A percentile compares a stretch with the other conserved stretches of the same genome.
phyloP scores from a whole-genome alignment of 2,113 vertebrate species.

The Chionis minor region DNA sequence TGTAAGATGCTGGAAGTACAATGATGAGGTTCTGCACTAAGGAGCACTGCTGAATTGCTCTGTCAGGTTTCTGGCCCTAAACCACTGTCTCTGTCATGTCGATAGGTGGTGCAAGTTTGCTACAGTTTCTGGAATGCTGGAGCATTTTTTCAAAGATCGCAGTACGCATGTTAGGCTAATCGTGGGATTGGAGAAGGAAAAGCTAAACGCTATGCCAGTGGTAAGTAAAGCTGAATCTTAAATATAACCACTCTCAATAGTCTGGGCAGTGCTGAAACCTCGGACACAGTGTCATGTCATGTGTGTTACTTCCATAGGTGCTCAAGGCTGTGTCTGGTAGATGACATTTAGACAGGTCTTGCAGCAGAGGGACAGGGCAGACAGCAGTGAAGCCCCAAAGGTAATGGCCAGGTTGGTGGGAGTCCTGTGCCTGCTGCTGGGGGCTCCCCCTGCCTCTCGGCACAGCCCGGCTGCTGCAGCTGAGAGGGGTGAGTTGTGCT shows the following conservation, averaged over 20 bases:
- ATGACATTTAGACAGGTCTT: not conserved
- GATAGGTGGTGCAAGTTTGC: constrained; percentile 51
- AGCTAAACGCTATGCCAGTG: not conserved
- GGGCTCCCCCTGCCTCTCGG: not conserved
- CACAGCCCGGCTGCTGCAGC: not conserved
- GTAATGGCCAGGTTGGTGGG: not conserved
- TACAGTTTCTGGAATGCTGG: not conserved
- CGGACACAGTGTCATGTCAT: not conserved
- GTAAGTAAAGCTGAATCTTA: not conserved
- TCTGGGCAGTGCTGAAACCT: not conserved
- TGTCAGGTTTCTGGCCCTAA: not conserved
- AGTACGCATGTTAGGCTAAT: rapidly evolving
- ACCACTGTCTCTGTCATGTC: not conserved
- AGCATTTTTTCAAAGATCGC: not conserved
- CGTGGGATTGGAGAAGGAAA: not conserved
- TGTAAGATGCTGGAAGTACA: not conserved
- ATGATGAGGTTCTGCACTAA: rapidly evolving
- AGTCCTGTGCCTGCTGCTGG: not conserved
- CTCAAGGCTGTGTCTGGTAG: not conserved
- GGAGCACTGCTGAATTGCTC: not conserved
- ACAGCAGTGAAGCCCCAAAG: not conserved
- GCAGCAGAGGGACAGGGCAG: not conserved
- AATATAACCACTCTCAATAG: not conserved
- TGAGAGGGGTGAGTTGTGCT: not conserved
- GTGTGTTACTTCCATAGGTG: not conserved